These are phyloP conservation scores for Alcis repandata DNA, from an alignment of 2,888 invertebrate genomes.

Conservation along the genomic window DNA sequence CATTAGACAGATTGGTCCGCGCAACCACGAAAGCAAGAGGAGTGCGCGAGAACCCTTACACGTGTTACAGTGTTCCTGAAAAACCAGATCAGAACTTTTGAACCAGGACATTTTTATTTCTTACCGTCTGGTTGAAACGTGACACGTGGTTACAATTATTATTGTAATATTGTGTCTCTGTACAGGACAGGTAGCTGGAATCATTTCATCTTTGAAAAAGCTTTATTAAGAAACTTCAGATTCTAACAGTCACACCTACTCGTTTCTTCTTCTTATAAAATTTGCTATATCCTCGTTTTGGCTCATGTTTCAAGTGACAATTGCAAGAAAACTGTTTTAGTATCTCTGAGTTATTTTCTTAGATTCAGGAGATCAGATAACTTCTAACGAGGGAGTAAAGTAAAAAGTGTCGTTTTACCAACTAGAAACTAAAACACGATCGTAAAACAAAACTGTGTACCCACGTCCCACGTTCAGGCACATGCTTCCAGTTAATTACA, in stretches of 20 bases:
- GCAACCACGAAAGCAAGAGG: background rate
- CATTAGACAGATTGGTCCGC: no score
- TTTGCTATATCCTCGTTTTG: no score
- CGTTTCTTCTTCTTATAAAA: background rate
- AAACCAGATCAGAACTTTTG: background rate
- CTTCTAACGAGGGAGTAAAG: no score
- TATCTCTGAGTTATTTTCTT: no score
- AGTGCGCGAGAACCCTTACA: constrained; percentile 8
- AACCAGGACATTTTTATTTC: background rate
- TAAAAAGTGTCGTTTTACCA: background rate
- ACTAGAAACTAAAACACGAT: constrained; percentile 2
- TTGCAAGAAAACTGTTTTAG: no score
- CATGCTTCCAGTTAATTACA: constrained; percentile 24
- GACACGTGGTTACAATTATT: background rate
- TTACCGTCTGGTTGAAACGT: no score
- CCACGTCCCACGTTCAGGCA: background rate
- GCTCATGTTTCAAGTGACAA: no score
- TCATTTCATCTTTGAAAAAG: background rate
- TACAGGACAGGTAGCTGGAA: background rate
- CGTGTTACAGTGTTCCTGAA: constrained; percentile 3
- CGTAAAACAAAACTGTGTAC: constrained; percentile 9
- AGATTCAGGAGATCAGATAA: no score
- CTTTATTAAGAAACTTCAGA: background rate
- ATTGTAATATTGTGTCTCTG: background rate
- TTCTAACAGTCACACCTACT: background rate